Evolutionary conservation across 2,113 vertebrate species (phyloP).

Genomic region (Siniperca knerii): DNA sequence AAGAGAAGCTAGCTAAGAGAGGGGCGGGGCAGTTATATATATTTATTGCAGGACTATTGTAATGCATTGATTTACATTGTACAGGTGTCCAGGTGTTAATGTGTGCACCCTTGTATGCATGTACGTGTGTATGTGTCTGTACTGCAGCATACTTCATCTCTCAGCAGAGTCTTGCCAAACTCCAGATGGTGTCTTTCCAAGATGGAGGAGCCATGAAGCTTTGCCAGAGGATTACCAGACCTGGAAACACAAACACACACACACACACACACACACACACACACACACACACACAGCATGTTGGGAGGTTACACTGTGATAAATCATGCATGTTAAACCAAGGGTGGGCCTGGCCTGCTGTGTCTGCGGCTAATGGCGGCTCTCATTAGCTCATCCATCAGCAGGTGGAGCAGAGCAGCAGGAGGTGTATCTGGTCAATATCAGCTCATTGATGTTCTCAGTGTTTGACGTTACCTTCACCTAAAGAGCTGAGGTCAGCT

Average conservation of each 20-base stretch:
- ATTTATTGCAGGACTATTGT: neutral
- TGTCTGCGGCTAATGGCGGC: conserved; percentile 52
- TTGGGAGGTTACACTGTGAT: conserved; percentile 58
- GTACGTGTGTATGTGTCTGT: conserved; percentile 6
- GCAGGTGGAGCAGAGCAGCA: conserved; percentile 53
- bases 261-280: conserved; percentile 30
- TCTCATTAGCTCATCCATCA: conserved; percentile 73
- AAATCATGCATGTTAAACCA: conserved; percentile 53
- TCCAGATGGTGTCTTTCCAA: conserved; percentile 89
- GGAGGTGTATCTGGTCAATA: conserved; percentile 58
- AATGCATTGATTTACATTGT: neutral
- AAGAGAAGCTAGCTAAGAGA: neutral
- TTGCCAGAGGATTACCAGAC: conserved; percentile 86
- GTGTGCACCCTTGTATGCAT: neutral
- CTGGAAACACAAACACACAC: conserved; percentile 60
- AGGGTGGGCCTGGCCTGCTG: conserved; percentile 58
- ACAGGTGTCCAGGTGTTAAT: neutral
- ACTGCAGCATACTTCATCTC: conserved; percentile 81
- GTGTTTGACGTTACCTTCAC: conserved; percentile 13
- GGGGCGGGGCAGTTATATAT: neutral
- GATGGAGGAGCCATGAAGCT: conserved; percentile 88
- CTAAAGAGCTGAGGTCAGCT: conserved; percentile 42
- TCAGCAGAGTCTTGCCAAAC: conserved; percentile 85
- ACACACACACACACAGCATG: conserved; percentile 23
- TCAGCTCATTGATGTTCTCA: conserved; percentile 26